Evolutionary conservation across 2,113 vertebrate species (phyloP).

Genomic region (Strix aluco): DNA sequence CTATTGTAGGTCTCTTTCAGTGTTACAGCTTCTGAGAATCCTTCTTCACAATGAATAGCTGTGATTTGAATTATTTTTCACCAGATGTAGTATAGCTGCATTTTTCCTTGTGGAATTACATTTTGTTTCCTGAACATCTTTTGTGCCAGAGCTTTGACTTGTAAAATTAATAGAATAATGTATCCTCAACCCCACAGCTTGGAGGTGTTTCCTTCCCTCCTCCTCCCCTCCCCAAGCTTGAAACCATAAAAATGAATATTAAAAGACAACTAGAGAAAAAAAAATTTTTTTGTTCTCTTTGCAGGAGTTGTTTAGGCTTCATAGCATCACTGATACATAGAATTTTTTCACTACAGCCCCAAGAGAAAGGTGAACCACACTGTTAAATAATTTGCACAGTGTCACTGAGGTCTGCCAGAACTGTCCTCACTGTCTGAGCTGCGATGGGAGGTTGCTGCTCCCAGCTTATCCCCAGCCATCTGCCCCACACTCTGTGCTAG

Average conservation of each 20-base stretch:
- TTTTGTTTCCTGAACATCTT: background rate
- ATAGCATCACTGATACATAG: background rate
- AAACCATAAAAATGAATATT: background rate
- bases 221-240: background rate
- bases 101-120: background rate
- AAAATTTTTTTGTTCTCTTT: background rate
- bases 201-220: background rate
- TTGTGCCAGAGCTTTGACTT: slow-evolving; percentile 1
- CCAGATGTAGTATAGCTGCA: background rate
- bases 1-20: background rate
- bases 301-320: background rate
- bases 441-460: background rate
- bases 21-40: background rate
- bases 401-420: background rate
- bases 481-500: background rate
- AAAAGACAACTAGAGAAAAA: background rate
- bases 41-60: background rate
- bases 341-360: background rate
- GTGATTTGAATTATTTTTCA: background rate
- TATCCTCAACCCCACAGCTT: background rate
- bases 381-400: background rate
- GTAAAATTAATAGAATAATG: background rate
- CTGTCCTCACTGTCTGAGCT: background rate
- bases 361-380: background rate
- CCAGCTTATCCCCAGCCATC: fast-evolving